These are phyloP conservation scores for Morinoia aosen DNA, from an alignment of 2,888 invertebrate genomes.

Conservation along the genomic window DNA sequence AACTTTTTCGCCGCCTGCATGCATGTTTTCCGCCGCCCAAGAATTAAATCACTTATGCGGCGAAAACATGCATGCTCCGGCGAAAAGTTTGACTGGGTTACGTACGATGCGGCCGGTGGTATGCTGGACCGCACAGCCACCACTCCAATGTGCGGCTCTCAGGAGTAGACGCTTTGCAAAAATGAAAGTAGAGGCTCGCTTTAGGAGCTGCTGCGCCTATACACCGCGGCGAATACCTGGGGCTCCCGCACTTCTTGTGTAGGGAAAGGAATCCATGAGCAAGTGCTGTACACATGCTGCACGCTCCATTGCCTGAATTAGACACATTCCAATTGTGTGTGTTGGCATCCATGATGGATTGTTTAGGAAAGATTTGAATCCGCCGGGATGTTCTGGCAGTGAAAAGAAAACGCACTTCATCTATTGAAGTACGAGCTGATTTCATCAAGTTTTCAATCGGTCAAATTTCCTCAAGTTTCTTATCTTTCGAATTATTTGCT, in stretches of 20 bases:
- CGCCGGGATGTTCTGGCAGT: not conserved
- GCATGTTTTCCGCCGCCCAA: no score
- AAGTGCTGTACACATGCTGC: not conserved
- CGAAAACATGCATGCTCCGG: no score
- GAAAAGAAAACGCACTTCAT: not conserved
- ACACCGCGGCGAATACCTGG: not conserved
- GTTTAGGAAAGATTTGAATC: not conserved
- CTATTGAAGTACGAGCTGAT: not conserved
- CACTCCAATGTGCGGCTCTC: not conserved
- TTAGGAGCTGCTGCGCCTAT: slow-evolving; percentile 33
- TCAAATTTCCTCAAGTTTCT: not conserved
- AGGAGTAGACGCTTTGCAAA: not conserved
- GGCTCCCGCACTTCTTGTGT: slow-evolving; percentile 9
- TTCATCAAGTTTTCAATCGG: not conserved
- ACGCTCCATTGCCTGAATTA: not conserved
- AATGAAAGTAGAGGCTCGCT: slow-evolving; percentile 40
- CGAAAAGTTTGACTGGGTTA: no score
- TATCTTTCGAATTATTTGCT: not conserved
- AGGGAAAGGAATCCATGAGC: slow-evolving; percentile 14
- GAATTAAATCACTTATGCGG: no score
- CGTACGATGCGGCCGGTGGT: not conserved
- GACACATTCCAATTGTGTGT: not conserved
- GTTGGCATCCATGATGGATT: not conserved
- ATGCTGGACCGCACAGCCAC: not conserved
- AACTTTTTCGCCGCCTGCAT: no score